Evolutionary conservation across 92 coral and sea anemone genomes (phyloP), one percentile per base, ranked within the genome.

Genomic region (Phenganax subtilis): DNA sequence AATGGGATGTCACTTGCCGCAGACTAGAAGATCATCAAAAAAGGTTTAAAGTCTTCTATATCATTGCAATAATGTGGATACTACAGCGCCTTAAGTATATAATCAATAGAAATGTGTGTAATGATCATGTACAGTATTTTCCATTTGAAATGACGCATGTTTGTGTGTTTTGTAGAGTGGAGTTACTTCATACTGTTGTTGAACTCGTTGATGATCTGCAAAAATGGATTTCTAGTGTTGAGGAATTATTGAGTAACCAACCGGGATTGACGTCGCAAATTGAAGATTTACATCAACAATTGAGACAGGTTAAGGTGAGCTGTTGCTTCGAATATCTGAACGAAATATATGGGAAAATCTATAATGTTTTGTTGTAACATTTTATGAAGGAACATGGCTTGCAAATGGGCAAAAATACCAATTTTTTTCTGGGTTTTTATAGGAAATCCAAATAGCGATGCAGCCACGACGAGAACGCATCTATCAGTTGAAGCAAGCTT

Each of bases 221-320:
- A 20, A 92, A 89, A 80, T 92, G 94, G 91, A 73, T 94, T 75
- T 89, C 88, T 53, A 85, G 93, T 54, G 91, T 94, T 55, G 98
- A 94, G 84, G 89, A 88, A 27, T 79, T 88, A 10, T 85, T 94
- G 9, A 86, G 92, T 15, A 90, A 90, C 53, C 98, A 94, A 76
- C 98, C 97, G 2, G 98, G 98, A 11, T 82, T 94, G 81, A 94
- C 97, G 0, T 88, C 89, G 10, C 88, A 90, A 52, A 53, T 77
- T 9, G 89, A 86, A 54, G 98, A 90, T 76, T 72, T 91, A 64
- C 94, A 89, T 54, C 87, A 86, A 57, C 98, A 94, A 77, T 88
- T 90, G 16, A 70, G 71, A 72, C 87, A 85, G 15, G 78, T 94
- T 27, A 87, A 87, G 91, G 93, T 90, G 57, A 9, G 61, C 15